Evolutionary conservation across 2,797 vertebrate genomes (phyloP).

Genomic region (Pangasius djambal): DNA sequence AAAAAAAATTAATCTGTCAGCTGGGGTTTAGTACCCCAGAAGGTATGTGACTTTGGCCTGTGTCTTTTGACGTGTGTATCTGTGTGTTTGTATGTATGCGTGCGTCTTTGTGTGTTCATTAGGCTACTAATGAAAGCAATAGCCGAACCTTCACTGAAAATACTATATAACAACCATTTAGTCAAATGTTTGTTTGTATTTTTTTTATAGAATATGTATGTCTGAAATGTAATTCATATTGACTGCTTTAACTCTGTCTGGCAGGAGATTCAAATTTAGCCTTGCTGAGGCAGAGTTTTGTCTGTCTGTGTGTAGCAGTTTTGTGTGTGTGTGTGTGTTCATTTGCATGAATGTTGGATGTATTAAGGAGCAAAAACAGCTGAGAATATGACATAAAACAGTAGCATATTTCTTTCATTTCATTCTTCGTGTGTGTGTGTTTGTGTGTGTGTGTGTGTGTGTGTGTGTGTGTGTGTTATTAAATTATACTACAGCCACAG

Average conservation of each 20-base stretch:
- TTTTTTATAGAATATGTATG: background rate
- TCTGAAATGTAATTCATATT: background rate
- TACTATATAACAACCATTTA: background rate
- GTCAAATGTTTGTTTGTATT: background rate
- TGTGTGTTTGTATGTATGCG: background rate
- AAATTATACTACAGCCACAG: conserved; percentile 30
- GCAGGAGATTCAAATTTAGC: conserved; percentile 26
- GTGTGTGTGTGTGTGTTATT: conserved; percentile 6
- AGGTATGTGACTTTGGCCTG: conserved; percentile 21
- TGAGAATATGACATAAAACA: background rate
- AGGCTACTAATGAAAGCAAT: background rate
- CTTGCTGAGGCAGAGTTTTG: conserved; percentile 14
- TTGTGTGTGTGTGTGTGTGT: background rate
- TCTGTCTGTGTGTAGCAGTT: background rate
- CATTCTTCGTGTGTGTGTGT: background rate
- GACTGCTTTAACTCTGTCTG: background rate
- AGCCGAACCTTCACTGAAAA: background rate
- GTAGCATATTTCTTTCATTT: background rate
- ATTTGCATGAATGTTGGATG: background rate
- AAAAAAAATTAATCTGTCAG: background rate
- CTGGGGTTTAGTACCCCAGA: conserved; percentile 1
- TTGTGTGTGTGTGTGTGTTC: background rate
- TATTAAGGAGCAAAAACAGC: background rate
- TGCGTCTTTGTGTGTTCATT: background rate
- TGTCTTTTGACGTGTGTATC: background rate